Evolutionary conservation across 2,797 vertebrate genomes (phyloP).

Genomic region (Nasua narica): DNA sequence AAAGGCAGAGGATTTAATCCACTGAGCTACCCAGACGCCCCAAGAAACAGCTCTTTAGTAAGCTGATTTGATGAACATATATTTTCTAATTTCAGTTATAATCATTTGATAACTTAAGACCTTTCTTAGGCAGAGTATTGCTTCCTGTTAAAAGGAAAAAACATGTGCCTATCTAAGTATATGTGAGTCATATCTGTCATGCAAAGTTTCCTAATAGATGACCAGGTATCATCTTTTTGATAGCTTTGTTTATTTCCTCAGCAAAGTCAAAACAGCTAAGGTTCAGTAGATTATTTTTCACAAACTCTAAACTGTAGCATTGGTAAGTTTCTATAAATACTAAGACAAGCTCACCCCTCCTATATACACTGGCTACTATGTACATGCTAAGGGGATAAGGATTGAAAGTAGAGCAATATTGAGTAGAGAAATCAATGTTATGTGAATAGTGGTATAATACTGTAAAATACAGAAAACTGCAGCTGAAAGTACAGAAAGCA

Average conservation of each 20-base stretch:
- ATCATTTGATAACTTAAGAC: background rate
- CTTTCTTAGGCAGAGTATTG: background rate
- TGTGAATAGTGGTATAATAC: background rate
- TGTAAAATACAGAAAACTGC: background rate
- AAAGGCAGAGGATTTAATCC: no score
- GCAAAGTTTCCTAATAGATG: background rate
- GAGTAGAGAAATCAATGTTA: background rate
- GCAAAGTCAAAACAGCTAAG: background rate
- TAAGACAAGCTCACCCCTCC: background rate
- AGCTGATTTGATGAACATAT: background rate
- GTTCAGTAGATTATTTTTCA: background rate
- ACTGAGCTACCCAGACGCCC: no score
- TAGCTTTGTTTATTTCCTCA: background rate
- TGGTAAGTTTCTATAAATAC: background rate
- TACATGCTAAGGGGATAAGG: background rate
- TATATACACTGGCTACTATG: background rate
- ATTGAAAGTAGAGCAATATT: background rate
- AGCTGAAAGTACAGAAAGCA: background rate
- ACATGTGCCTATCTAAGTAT: background rate
- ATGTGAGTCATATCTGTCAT: background rate
- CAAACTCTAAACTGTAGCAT: background rate
- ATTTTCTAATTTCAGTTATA: background rate
- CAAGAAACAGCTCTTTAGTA: background rate
- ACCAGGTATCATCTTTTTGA: background rate
- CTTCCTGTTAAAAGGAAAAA: background rate